Evolutionary conservation across 2,113 vertebrate genomes (phyloP).

Genomic region (Osmerus eperlanus): DNA sequence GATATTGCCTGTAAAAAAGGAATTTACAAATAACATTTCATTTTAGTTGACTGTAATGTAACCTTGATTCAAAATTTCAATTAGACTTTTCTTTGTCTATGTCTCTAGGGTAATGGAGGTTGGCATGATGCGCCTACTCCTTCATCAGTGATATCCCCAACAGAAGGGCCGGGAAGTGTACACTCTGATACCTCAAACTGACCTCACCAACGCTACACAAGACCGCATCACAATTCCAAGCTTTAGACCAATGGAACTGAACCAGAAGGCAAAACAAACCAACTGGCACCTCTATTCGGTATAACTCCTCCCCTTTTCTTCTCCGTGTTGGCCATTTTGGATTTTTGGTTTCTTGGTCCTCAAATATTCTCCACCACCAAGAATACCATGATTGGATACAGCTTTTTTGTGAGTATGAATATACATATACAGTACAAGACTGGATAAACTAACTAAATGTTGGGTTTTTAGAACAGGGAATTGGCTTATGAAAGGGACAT

Average conservation of each 20-base stretch:
- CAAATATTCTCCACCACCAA: not conserved
- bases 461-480: not conserved
- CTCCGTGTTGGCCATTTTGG: constrained; percentile 13
- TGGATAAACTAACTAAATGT: not conserved
- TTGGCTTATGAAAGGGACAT: not conserved
- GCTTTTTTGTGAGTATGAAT: not conserved
- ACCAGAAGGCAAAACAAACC: constrained; percentile 70
- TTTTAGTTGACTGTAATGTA: too few species aligned
- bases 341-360: not conserved
- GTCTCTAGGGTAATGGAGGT: constrained; percentile 70
- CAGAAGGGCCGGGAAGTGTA: constrained; percentile 86
- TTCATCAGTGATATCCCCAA: constrained; percentile 87
- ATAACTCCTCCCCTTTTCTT: constrained; percentile 60
- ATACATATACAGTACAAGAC: not conserved
- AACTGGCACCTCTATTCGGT: not conserved
- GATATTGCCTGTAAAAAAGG: too few species aligned
- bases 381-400: constrained; percentile 3
- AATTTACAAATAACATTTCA: too few species aligned
- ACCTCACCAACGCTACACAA: constrained; percentile 54
- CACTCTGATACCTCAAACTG: constrained; percentile 90
- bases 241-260: constrained; percentile 70
- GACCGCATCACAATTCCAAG: constrained; percentile 67
- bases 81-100: constrained; percentile 3
- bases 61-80: too few species aligned
- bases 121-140: constrained; percentile 87